Evolutionary conservation across 2,797 vertebrate genomes (phyloP).

Genomic region (Fundulus diaphanus): DNA sequence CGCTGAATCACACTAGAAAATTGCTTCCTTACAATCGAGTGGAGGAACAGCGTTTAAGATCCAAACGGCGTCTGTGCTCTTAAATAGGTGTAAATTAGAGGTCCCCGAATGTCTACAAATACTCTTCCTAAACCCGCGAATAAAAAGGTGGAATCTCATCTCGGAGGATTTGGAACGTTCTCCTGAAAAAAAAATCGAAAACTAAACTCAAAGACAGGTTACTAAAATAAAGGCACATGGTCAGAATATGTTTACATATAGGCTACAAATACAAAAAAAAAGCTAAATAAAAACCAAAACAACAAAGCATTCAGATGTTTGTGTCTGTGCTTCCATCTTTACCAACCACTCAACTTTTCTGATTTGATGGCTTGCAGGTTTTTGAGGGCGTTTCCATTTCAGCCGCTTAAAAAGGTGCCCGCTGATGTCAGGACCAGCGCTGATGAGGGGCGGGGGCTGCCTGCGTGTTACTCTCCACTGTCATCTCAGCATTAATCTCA

Average conservation of each 20-base stretch:
- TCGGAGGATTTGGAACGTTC: conserved; percentile 72
- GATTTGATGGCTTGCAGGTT: conserved; percentile 19
- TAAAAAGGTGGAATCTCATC: conserved; percentile 68
- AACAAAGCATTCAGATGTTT: no score
- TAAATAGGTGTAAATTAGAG: conserved; percentile 91
- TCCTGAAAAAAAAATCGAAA: conserved; percentile 35
- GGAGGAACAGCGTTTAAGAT: conserved; percentile 86
- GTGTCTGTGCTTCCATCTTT: not conserved
- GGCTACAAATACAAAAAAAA: not conserved
- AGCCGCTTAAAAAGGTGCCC: conserved; percentile 84
- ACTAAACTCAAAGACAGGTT: conserved; percentile 21
- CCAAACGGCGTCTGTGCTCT: conserved; percentile 87
- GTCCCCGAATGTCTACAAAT: conserved; percentile 87
- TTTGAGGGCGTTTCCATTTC: conserved; percentile 86
- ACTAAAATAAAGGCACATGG: conserved; percentile 21
- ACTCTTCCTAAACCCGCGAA: conserved; percentile 65
- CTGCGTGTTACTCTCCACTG: conserved; percentile 88
- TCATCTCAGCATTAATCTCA: conserved; percentile 75
- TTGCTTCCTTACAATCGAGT: conserved; percentile 88
- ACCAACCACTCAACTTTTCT: not conserved
- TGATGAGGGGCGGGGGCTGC: conserved; percentile 86
- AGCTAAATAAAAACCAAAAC: no score
- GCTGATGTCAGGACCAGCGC: conserved; percentile 90
- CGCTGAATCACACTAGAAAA: conserved; percentile 89
- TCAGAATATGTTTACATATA: not conserved